Base-by-base conservation (phyloP, 2,888 invertebrate genomes). In the Nebria brevicollis region DNA sequence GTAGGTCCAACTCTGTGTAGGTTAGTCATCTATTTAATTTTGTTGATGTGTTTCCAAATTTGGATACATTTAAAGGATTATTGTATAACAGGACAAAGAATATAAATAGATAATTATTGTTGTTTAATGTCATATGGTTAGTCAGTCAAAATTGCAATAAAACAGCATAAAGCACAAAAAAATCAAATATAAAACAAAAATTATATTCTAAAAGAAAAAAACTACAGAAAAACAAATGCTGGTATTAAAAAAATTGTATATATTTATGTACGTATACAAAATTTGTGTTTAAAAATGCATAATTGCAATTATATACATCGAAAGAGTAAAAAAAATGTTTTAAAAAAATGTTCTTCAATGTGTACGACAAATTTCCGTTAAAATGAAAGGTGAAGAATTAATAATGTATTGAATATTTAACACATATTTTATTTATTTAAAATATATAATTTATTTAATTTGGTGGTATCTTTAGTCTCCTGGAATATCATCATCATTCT, bases 371-470 rank as follows among this genome's bases (percentile, higher is more conserved):
- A 77, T 26, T 65, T 70, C 41, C 20, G 43, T 42, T 73, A 73
- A 73, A 73, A 41, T 42, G 15, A 73, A 42, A 73, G 41, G 26
- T 42, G 73, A 73, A 73, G n/a, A 26, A 43, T 73, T 43, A 43
- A 73, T 42, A 41, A 42, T 73, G n/a, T 42, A 73, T 11, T 20
- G 43, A 74, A 80, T 80, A 80, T 80, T 80, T 80, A 80, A 54
- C 25, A 68, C 70, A 80, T 70, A 66, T 72, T 80, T 75, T 80
- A 75, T 80, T 80, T 75, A 75, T 68, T 43, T 72, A 72, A 78
- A 74, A 54, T 77, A 80, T 80, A 80, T 80, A 80, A 80, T 80
- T 78, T 54, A 80, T 65, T 66, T 73, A 15, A 73, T 73, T 74
- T 79, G 65, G 73, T 73, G 41, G 73, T 73, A 68, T 68, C 20